Evolutionary conservation across 1,140 invertebrate species (phyloP).

Genomic region (Gonioctena quinquepunctata): DNA sequence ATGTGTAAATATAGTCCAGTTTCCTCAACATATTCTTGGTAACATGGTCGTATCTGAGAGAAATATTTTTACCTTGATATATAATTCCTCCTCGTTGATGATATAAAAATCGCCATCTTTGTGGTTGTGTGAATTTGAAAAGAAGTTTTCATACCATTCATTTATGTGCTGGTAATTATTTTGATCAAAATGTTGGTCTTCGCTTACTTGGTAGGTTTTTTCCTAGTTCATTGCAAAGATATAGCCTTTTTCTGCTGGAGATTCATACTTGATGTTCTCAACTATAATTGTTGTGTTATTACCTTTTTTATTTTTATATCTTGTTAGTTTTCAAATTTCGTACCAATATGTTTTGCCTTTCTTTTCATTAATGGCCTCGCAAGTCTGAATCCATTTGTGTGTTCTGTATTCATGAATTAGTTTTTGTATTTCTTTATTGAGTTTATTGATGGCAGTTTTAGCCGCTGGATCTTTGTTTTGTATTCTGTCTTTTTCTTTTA

Average conservation of each 20-base stretch:
- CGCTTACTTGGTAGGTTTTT: not conserved
- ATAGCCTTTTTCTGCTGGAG: not conserved
- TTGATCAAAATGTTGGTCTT: not conserved
- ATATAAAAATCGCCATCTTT: not conserved
- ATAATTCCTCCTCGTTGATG: not conserved
- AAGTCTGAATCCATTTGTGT: slow-evolving; percentile 5
- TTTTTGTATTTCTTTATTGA: no score
- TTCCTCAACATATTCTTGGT: no score
- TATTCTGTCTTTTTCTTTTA: no score
- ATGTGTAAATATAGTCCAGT: no score
- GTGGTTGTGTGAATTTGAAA: not conserved
- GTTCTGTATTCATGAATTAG: not conserved
- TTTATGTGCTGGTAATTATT: no score
- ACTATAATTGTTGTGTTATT: no score
- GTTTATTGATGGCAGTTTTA: no score
- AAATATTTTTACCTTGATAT: no score
- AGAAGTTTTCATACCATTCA: not conserved
- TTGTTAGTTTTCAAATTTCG: no score
- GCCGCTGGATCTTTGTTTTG: not conserved
- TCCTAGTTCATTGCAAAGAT: not conserved
- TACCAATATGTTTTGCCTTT: not conserved
- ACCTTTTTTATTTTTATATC: no score
- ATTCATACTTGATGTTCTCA: not conserved
- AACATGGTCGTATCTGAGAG: no score
- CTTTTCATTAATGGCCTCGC: slow-evolving; percentile 7